Evolutionary conservation across 2,888 invertebrate genomes (phyloP), one percentile per base, ranked within the genome.

Genomic region (Clitarchus hookeri): DNA sequence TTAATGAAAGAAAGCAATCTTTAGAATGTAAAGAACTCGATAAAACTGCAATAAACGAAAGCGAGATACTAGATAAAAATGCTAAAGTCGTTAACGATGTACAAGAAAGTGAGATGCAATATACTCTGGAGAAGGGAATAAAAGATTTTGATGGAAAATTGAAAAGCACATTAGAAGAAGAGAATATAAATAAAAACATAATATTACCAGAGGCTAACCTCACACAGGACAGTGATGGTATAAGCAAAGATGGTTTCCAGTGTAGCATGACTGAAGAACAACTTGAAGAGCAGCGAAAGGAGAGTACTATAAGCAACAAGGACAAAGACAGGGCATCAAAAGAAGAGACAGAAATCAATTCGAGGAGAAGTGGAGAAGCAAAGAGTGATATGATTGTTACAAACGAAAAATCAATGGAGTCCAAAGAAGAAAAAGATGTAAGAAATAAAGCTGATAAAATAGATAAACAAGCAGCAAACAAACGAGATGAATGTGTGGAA

Each of bases 381-480:
- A 53, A 54, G 27, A 65, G 25, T 0, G 19, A 23, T 19, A 53
- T 86, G 78, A 78, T 12, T 44, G 44, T 44, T 80, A 23, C 23
- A 48, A 85, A 48, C 77, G 83, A 84, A 80, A 78, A 54, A 84
- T 23, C 82, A 80, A 85, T 23, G 48, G 36, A n/a, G 44, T 44
- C 54, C 65, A 44, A 27, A 84, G 86, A 44, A 13, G 83, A 85
- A 48, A 54, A 84, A 48, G n/a, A 65, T 48, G 79, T 86, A 84
- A 83, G 84, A 36, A 84, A 82, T 25, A 79, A 84, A 44, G 84
- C 78, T 80, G 78, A 86, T 84, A 16, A 3, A 83, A 54, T 25
- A 65, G 3, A 44, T 26, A 48, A 77, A 48, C 11, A 80, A 86
- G 48, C 44, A 53, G 27, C 54, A 79, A n/a, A 84, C 84, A n/a